These are phyloP conservation scores for Heliconius hewitsoni DNA, from an alignment of 1,140 invertebrate species.

Conservation along the genomic window DNA sequence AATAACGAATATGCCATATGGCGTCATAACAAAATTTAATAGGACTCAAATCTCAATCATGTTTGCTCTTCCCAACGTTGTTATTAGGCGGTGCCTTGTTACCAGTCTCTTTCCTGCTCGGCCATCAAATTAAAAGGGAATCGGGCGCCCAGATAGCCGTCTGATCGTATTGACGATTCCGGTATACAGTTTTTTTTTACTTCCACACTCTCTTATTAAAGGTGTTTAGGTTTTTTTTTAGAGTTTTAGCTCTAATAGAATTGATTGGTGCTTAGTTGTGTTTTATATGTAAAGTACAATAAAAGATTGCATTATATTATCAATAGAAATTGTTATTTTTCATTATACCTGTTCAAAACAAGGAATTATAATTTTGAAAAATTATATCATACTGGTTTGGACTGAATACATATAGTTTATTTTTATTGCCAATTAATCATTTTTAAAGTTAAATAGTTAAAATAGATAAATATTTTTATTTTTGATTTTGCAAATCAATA, in stretches of 20 bases:
- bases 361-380: too few species aligned
- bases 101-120: conserved; percentile 69
- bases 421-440: too few species aligned
- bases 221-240: conserved; percentile 60
- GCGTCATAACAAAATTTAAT: conserved; percentile 63
- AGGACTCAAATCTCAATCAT: conserved; percentile 56
- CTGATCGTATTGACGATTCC: conserved; percentile 77
- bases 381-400: too few species aligned
- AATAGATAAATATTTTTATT: too few species aligned
- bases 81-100: conserved; percentile 77
- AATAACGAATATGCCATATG: conserved; percentile 61
- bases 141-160: conserved; percentile 51
- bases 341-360: too few species aligned
- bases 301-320: background rate
- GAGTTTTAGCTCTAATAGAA: background rate
- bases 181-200: conserved; percentile 66
- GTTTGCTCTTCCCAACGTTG: conserved; percentile 72
- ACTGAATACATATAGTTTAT: too few species aligned
- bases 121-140: conserved; percentile 78
- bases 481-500: too few species aligned
- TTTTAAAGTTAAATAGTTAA: too few species aligned
- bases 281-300: background rate
- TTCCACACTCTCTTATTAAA: conserved; percentile 78
- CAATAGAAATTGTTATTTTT: too few species aligned
- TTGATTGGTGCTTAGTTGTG: conserved; percentile 50